Base-by-base conservation (phyloP, 2,797 vertebrate species). In the Sorex maritimensis region DNA sequence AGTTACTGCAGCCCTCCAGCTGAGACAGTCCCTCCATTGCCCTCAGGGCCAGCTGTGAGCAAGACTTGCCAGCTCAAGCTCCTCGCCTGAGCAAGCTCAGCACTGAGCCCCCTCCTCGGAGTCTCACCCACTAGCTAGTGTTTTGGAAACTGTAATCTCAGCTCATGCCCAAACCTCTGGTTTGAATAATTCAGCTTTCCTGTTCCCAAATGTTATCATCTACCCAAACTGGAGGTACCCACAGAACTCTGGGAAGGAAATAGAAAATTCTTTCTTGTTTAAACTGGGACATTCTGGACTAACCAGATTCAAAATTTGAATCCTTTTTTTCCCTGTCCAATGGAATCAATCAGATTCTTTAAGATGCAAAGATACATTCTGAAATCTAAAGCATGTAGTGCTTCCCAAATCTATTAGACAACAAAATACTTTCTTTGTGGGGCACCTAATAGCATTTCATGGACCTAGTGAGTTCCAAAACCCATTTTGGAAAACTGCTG, bases 401-500 rank as follows among this genome's bases (percentile, higher is more conserved):
- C 52, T 95, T 90, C 49, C 72, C 75, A 58, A 86, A 84, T 58
- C 79, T 90, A 67, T 81, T 82, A 75, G 69, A 74, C 72, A 69
- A 80, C 52, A 90, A 83, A 90, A 85, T 58, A 82, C 55, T 95
- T 88, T 90, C 83, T 94, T 86, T 94, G 88, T 71, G 61, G 69
- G 88, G 71, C 11, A 95, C 67, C 75, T 80, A 71, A 92, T 93
- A 91, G 74, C 68, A 83, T 95, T 95, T 86, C 46, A 38, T 73
- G 93, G 82, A 92, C 61, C 61, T 19, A 15, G 84, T 24, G 67
- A 91, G 86, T 86, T 94, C 69, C 91, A 91, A 94, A 95, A 87
- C 63, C 81, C 79, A 71, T 91, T 92, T 91, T 94, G 87, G 81
- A 85, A 94, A 94, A 90, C 58, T 87, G 91, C 34, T 92, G 30